Evolutionary conservation across 1,140 invertebrate species (phyloP).

Genomic region (Halictus rubicundus): DNA sequence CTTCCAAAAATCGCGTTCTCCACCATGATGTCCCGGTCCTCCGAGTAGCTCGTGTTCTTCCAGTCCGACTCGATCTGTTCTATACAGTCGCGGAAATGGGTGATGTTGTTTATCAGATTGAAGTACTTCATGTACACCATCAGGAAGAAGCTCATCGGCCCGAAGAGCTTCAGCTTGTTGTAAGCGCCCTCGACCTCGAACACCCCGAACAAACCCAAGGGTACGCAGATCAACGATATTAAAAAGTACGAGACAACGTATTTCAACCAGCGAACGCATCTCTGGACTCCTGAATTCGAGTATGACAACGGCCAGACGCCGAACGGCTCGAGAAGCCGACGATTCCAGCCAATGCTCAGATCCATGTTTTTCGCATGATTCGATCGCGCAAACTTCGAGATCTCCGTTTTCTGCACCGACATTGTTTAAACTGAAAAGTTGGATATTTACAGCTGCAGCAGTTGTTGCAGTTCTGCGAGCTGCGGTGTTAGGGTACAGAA

Average conservation of each 20-base stretch:
- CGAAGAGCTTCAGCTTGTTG: constrained; percentile 59
- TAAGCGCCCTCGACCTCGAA: constrained; percentile 53
- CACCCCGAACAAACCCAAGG: neutral
- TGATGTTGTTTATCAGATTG: constrained; percentile 43
- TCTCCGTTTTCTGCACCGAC: neutral
- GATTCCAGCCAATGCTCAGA: constrained; percentile 23
- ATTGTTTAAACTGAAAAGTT: neutral
- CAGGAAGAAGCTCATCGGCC: constrained; percentile 65
- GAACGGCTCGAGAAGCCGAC: constrained; percentile 44
- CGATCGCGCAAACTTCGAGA: constrained; percentile 4
- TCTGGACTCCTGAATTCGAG: neutral
- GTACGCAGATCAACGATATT: neutral
- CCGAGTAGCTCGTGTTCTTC: constrained; percentile 35
- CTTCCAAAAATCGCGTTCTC: constrained; percentile 41
- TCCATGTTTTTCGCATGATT: constrained; percentile 4
- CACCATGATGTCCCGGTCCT: constrained; percentile 45
- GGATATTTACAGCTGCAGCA: neutral
- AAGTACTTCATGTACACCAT: constrained; percentile 68
- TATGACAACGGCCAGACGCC: constrained; percentile 34
- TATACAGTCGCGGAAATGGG: constrained; percentile 60
- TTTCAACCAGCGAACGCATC: neutral
- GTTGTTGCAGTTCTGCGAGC: too few species aligned
- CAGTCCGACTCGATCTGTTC: constrained; percentile 65
- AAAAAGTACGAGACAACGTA: neutral
- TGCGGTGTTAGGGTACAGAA: neutral